Conservation (phyloP, 2,113 vertebrate genomes). For the Cephalopholis sonnerati region DNA sequence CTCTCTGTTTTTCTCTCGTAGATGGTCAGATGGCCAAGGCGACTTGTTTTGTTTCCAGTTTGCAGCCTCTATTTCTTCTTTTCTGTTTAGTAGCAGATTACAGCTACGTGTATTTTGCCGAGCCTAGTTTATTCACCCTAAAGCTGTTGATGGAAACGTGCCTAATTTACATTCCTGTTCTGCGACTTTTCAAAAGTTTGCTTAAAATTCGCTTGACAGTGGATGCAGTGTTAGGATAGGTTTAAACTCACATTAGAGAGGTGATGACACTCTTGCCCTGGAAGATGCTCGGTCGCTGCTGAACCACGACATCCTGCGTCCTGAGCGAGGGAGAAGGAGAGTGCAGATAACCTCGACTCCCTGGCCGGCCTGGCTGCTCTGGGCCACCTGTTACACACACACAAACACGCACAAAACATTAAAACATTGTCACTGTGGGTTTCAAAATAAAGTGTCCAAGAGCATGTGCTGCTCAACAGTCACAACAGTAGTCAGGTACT, state of each 20-base stretch:
- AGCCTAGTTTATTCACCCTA: no score
- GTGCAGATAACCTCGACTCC: constrained; percentile 92
- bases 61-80: no score
- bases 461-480: not conserved
- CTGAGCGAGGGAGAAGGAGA: constrained; percentile 93
- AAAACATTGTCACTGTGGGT: not conserved
- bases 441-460: constrained; percentile 4
- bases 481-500: not conserved
- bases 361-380: constrained; percentile 92
- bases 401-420: not conserved
- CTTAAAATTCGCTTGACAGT: no score
- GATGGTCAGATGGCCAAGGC: no score
- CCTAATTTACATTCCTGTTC: no score
- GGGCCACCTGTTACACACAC: constrained; percentile 52
- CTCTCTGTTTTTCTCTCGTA: no score
- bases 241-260: constrained; percentile 89
- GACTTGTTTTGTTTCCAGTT: no score
- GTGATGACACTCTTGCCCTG: constrained; percentile 98
- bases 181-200: no score
- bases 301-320: constrained; percentile 92
- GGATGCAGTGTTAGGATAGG: not conserved
- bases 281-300: constrained; percentile 97
- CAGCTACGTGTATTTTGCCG: no score
- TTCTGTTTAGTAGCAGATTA: no score
- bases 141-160: no score